phyloP scores from a whole-genome alignment of 2,888 invertebrate genomes.

The Leptinotarsa haldemani region DNA sequence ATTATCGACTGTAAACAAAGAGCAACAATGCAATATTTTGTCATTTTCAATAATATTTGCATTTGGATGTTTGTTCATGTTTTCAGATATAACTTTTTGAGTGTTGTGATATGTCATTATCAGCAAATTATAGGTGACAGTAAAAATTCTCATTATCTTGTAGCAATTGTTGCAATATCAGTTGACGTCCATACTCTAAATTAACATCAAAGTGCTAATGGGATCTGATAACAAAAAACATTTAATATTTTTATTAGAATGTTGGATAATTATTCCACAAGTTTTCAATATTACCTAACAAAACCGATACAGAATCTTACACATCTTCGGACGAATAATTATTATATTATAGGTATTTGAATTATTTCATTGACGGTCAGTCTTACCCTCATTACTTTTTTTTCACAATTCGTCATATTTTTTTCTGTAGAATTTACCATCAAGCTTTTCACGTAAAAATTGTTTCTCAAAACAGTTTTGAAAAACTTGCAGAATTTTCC shows the following conservation, averaged over 20 bases:
- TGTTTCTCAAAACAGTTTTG: too few species aligned
- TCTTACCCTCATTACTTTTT: too few species aligned
- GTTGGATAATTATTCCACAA: slow-evolving; percentile 1
- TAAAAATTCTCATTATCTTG: slow-evolving; percentile 5
- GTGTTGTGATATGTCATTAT: slow-evolving; percentile 5
- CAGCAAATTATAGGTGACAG: not conserved
- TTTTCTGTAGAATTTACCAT: too few species aligned
- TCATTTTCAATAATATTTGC: not conserved
- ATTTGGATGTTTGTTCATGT: slow-evolving; percentile 2
- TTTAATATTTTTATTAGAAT: slow-evolving; percentile 2
- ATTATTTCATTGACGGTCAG: too few species aligned
- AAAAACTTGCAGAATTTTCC: too few species aligned
- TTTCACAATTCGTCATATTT: too few species aligned
- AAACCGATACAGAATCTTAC: not conserved
- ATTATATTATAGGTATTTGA: too few species aligned
- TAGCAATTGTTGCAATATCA: slow-evolving; percentile 5
- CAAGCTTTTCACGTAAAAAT: too few species aligned
- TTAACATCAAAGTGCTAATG: not conserved
- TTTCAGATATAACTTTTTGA: not conserved
- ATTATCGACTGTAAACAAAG: not conserved
- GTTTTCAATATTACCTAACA: not conserved
- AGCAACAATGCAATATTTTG: not conserved
- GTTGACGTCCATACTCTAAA: slow-evolving; percentile 9
- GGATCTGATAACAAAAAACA: not conserved
- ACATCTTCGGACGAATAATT: too few species aligned